These are phyloP conservation scores for Sebastes paucispinis DNA, from an alignment of 2,797 vertebrate species.

Conservation along the genomic window DNA sequence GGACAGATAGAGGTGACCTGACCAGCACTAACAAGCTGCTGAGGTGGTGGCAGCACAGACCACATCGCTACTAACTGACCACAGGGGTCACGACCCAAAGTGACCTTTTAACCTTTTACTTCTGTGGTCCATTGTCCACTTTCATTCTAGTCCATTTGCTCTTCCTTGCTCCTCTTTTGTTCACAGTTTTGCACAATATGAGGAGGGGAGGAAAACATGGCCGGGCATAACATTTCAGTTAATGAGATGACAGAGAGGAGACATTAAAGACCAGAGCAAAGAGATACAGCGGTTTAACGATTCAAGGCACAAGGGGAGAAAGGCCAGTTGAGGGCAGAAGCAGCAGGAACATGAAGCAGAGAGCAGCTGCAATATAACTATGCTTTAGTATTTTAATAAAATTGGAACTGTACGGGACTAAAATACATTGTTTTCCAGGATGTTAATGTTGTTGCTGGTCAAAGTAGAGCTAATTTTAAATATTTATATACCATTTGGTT, in stretches of 20 bases:
- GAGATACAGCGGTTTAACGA: conserved; percentile 34
- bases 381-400: neutral
- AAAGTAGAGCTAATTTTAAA: neutral
- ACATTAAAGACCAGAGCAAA: conserved; percentile 41
- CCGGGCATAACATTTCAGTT: conserved; percentile 44
- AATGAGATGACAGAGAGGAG: conserved; percentile 44
- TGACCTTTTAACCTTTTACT: conserved; percentile 60
- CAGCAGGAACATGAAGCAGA: neutral
- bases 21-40: conserved; percentile 47
- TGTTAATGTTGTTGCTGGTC: neutral
- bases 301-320: neutral
- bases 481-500: neutral
- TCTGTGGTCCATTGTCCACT: conserved; percentile 51
- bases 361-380: neutral
- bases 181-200: conserved; percentile 43
- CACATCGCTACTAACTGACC: conserved; percentile 45
- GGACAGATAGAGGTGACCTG: conserved; percentile 38
- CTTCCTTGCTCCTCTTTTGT: conserved; percentile 46
- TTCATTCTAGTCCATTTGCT: conserved; percentile 55
- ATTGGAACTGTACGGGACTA: neutral
- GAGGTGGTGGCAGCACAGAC: conserved; percentile 63
- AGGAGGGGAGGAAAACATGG: conserved; percentile 28
- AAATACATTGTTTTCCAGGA: neutral
- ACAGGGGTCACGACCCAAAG: conserved; percentile 48
- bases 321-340: neutral